Evolutionary conservation across 1,140 invertebrate species (phyloP).

Genomic region (Battus philenor): DNA sequence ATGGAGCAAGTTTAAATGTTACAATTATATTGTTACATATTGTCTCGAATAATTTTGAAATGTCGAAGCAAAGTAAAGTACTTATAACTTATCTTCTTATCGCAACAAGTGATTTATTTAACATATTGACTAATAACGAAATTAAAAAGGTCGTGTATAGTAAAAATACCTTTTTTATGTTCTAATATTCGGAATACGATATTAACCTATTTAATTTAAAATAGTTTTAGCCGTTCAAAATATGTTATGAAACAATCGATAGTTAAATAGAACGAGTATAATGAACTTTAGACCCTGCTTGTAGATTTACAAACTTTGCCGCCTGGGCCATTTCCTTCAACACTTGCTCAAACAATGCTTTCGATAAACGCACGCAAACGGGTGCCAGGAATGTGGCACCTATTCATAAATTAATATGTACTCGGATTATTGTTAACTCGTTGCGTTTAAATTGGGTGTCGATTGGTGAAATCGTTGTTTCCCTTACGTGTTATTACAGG

Average conservation of each 20-base stretch:
- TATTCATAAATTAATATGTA: slow-evolving; percentile 28
- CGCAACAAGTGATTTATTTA: too few relatives aligned
- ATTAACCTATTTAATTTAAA: slow-evolving; percentile 1
- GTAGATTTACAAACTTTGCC: slow-evolving; percentile 7
- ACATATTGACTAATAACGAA: too few relatives aligned
- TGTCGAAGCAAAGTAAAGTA: too few relatives aligned
- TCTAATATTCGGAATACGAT: too few relatives aligned
- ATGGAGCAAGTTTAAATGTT: too few relatives aligned
- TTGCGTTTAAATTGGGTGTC: slow-evolving; percentile 18
- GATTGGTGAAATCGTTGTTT: slow-evolving; percentile 18
- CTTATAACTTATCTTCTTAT: too few relatives aligned
- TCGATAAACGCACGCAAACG: slow-evolving; percentile 46
- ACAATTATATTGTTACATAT: too few relatives aligned
- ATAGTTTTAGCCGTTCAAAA: background rate
- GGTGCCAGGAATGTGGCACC: slow-evolving; percentile 30
- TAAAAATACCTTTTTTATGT: too few relatives aligned
- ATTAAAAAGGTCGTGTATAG: too few relatives aligned
- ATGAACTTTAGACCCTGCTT: slow-evolving; percentile 1
- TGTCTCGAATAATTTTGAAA: too few relatives aligned
- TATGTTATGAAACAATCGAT: slow-evolving; percentile 25
- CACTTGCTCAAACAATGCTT: slow-evolving; percentile 58
- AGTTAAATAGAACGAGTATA: slow-evolving; percentile 20
- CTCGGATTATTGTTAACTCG: slow-evolving; percentile 25
- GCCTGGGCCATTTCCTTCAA: slow-evolving; percentile 37
- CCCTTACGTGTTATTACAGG: slow-evolving; percentile 10